These are phyloP conservation scores for Cataglyphis hispanica DNA, from an alignment of 1,140 invertebrate genomes.

Conservation along the genomic window DNA sequence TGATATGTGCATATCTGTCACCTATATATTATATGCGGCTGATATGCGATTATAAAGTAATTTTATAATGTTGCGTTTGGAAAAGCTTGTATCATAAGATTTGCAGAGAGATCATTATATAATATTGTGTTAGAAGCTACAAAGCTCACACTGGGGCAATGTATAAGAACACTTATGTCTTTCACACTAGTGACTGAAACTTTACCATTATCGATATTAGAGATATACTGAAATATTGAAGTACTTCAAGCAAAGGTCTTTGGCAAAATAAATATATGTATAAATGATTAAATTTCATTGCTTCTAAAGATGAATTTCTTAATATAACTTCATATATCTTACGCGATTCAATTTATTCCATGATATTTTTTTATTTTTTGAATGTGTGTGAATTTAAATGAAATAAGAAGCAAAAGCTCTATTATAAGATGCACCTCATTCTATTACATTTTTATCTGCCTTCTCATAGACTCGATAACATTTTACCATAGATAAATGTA, in stretches of 20 bases:
- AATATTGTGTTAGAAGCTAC: conserved; percentile 66
- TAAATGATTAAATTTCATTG: conserved; percentile 36
- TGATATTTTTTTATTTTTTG: conserved; percentile 17
- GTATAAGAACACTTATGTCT: conserved; percentile 76
- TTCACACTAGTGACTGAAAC: conserved; percentile 78
- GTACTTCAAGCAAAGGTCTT: conserved; percentile 41
- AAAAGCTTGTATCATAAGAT: conserved; percentile 73
- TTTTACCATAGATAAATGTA: conserved; percentile 32
- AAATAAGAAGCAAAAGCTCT: conserved; percentile 20
- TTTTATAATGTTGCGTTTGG: conserved; percentile 75
- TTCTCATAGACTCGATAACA: conserved; percentile 35
- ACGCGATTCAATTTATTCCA: background rate
- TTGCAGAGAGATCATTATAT: conserved; percentile 47
- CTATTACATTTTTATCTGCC: conserved; percentile 39
- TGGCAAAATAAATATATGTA: conserved; percentile 49
- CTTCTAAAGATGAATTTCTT: conserved; percentile 7
- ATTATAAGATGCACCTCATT: conserved; percentile 27
- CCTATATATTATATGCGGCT: background rate
- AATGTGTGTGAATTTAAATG: conserved; percentile 3
- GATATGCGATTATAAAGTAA: conserved; percentile 58
- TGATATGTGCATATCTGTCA: conserved; percentile 21
- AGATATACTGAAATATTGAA: conserved; percentile 12
- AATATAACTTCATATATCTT: background rate
- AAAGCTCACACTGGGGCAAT: conserved; percentile 70
- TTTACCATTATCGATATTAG: conserved; percentile 28